Base-by-base conservation (phyloP, 1,140 invertebrate species). In the Lepeophtheirus salmonis region DNA sequence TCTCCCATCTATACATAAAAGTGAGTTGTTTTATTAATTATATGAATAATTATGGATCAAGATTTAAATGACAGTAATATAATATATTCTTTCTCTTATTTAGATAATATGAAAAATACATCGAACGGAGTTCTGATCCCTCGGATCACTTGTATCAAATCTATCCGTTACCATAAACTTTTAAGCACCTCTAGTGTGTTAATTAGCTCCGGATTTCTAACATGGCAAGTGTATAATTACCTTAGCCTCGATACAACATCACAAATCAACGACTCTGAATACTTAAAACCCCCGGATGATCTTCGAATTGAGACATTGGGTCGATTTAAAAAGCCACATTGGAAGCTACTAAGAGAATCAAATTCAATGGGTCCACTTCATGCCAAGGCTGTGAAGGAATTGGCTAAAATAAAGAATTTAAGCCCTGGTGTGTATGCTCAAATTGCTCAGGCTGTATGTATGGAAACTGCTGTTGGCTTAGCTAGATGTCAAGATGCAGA, bases 381-480 rank as follows among this genome's bases (percentile, higher is more conserved):
- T n/a, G n/a, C n/a, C 30, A 41, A 41, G n/a, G 30, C 30, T n/a
- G n/a, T 41, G 6, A 41, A 41, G 30, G 30, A 41, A 41, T n/a
- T 41, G 6, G 6, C 6, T 41, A 6, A n/a, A 6, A 41, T n/a
- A n/a, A 41, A 41, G 30, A 6, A 41, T 41, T 41, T 41, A 41
- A 41, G n/a, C 30, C n/a, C 30, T n/a, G 30, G 30, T 6, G 30
- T 41, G 6, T 10, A 10, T 6, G n/a, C 30, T 10, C 55, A 57
- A 16, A 25, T 57, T 13, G 23, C 55, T 17, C 55, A 57, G 25
- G 21, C 55, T 14, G 14, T 24, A 14, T 2, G 17, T 3, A 57
- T 57, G 55, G 17, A 30, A 21, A 21, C 57, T 4, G 30, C 57
- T 21, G 49, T 60, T 14, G 57, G 41, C 2, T 21, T 60, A 17